Percentiles rank a stretch among this genome's conserved stretches.
phyloP scores from a whole-genome alignment of 2,797 vertebrate species.

The Lutjanus campechanus region DNA sequence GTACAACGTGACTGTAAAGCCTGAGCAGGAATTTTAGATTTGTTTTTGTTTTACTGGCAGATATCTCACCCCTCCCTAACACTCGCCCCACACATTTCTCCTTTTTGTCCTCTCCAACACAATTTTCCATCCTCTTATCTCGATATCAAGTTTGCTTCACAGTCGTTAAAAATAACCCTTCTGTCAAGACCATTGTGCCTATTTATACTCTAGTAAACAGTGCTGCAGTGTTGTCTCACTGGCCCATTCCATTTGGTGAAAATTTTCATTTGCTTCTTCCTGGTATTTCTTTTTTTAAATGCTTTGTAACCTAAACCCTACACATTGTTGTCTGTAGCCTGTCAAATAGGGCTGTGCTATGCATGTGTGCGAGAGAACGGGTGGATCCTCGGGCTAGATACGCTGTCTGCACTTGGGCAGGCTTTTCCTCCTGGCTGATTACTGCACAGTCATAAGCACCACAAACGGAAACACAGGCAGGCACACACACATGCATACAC shows the following conservation, averaged over 20 bases:
- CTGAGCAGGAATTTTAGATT: conserved; percentile 32
- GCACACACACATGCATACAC: conserved; percentile 20
- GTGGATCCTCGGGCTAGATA: conserved; percentile 74
- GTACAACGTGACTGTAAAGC: conserved; percentile 20
- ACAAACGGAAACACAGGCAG: conserved; percentile 70
- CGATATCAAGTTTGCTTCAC: conserved; percentile 51
- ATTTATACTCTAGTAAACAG: conserved; percentile 61
- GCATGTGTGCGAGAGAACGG: conserved; percentile 45
- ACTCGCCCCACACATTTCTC: conserved; percentile 47
- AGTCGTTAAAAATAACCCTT: conserved; percentile 71
- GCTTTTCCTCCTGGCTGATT: conserved; percentile 79
- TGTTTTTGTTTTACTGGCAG: conserved; percentile 55
- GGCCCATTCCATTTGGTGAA: conserved; percentile 8
- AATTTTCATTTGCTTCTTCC: conserved; percentile 48
- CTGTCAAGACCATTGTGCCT: conserved; percentile 77
- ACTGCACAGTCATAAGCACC: conserved; percentile 68
- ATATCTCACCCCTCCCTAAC: conserved; percentile 49
- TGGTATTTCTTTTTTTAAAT: conserved; percentile 33
- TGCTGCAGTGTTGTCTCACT: conserved; percentile 41
- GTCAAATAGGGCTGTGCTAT: conserved; percentile 8
- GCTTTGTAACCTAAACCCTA: conserved; percentile 43
- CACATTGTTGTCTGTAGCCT: conserved; percentile 50
- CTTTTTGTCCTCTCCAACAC: conserved; percentile 44
- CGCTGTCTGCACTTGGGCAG: conserved; percentile 74
- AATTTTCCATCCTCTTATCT: conserved; percentile 79